Evolutionary conservation across 2,797 vertebrate species (phyloP).

Genomic region (Heterohyrax brucei): DNA sequence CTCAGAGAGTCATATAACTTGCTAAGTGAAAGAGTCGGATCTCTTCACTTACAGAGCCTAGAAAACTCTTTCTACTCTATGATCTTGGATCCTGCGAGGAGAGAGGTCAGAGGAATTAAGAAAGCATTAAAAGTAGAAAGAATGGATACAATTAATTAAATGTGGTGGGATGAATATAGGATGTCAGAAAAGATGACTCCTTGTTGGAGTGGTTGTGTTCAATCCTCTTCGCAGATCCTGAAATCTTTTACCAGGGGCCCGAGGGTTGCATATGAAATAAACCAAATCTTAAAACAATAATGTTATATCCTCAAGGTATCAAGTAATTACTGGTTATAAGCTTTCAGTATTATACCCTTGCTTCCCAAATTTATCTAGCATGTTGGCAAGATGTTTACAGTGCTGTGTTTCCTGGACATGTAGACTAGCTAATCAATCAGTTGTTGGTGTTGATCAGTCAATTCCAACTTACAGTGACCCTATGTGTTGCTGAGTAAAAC

Average conservation of each 20-base stretch:
- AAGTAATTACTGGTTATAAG: not conserved
- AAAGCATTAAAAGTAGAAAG: not conserved
- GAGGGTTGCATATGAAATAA: conserved; percentile 35
- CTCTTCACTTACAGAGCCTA: not conserved
- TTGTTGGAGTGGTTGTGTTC: not conserved
- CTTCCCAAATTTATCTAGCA: conserved; percentile 7
- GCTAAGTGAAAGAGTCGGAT: not conserved
- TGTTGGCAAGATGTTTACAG: not conserved
- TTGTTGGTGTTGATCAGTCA: not conserved
- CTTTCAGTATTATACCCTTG: not conserved
- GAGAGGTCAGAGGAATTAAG: not conserved
- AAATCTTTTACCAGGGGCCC: not conserved
- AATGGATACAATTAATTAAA: not conserved
- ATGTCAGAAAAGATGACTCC: not conserved
- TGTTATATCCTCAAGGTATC: not conserved
- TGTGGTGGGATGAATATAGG: not conserved
- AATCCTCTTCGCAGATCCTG: not conserved
- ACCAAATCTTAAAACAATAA: not conserved
- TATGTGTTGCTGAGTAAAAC: not conserved
- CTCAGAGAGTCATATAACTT: not conserved
- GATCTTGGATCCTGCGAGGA: conserved; percentile 2
- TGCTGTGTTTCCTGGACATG: not conserved
- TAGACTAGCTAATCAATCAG: not conserved
- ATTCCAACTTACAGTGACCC: not conserved
- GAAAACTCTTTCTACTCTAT: not conserved